phyloP scores from a whole-genome alignment of 2,888 invertebrate species.

The Noctua pronuba region DNA sequence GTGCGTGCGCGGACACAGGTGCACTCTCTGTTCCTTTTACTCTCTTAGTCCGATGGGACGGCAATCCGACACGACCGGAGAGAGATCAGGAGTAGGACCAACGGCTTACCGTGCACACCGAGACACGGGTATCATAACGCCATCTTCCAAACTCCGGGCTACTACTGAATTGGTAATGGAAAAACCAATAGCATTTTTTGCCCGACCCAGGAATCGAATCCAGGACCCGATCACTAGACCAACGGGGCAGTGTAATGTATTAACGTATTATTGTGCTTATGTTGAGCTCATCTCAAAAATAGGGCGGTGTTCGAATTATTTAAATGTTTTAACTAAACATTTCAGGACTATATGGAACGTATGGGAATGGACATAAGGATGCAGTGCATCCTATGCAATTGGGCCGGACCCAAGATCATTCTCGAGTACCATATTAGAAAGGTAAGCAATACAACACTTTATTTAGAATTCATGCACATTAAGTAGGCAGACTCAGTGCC shows the following conservation, averaged over 20 bases:
- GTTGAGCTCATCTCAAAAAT: not conserved
- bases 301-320: not conserved
- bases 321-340: slow-evolving; percentile 20
- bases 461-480: not conserved
- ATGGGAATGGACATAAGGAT: slow-evolving; percentile 79
- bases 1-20: no score
- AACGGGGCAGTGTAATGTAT: no score
- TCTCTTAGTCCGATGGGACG: no score
- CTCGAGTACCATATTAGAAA: slow-evolving; percentile 81
- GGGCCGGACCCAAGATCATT: slow-evolving; percentile 82
- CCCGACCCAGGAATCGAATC: no score
- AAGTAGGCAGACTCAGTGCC: not conserved
- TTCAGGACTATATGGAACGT: slow-evolving; percentile 84
- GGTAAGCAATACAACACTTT: slow-evolving; percentile 66
- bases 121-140: no score
- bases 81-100: no score
- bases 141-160: no score
- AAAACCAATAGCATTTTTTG: not conserved
- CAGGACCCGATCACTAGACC: no score
- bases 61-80: no score
- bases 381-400: slow-evolving; percentile 82
- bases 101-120: no score
- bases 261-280: not conserved
- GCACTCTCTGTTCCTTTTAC: no score
- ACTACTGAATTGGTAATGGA: no score